phyloP scores from a whole-genome alignment of 1,140 invertebrate species.

The Coptotermes formosanus region DNA sequence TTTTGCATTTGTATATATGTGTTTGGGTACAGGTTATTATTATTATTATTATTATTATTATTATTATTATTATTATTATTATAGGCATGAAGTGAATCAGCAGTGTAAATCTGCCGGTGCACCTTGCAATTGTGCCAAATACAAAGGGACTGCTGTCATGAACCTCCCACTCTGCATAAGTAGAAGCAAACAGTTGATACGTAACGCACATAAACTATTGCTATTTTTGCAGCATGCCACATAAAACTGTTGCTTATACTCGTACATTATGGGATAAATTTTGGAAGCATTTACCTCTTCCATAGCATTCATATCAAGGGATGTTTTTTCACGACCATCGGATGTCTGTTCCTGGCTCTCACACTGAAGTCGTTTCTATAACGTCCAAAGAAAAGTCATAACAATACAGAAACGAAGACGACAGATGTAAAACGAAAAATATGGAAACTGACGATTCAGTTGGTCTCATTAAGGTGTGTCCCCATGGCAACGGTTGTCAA shows the following conservation, averaged over 20 bases:
- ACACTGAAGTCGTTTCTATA: neutral
- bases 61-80: too few relatives aligned
- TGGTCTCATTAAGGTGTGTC: slow-evolving; percentile 14
- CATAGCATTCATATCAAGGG: neutral
- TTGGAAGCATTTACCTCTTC: neutral
- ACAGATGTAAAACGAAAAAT: slow-evolving; percentile 14
- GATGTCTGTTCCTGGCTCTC: neutral
- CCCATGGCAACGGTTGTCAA: slow-evolving; percentile 13
- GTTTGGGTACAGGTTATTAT: too few relatives aligned
- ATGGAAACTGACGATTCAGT: slow-evolving; percentile 9
- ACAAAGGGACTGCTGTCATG: too few relatives aligned
- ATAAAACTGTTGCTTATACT: neutral
- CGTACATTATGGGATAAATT: neutral
- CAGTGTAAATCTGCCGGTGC: too few relatives aligned
- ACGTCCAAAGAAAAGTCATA: neutral
- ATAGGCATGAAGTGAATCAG: too few relatives aligned
- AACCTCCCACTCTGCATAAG: too few relatives aligned
- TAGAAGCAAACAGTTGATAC: too few relatives aligned
- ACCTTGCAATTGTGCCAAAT: too few relatives aligned
- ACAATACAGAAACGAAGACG: neutral
- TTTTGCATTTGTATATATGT: too few relatives aligned
- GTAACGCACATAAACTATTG: too few relatives aligned
- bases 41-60: too few relatives aligned
- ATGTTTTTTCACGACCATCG: neutral
- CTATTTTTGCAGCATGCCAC: too few relatives aligned